These are phyloP conservation scores for Bambusicola thoracicus DNA, from an alignment of 2,113 vertebrate genomes.

Conservation along the genomic window DNA sequence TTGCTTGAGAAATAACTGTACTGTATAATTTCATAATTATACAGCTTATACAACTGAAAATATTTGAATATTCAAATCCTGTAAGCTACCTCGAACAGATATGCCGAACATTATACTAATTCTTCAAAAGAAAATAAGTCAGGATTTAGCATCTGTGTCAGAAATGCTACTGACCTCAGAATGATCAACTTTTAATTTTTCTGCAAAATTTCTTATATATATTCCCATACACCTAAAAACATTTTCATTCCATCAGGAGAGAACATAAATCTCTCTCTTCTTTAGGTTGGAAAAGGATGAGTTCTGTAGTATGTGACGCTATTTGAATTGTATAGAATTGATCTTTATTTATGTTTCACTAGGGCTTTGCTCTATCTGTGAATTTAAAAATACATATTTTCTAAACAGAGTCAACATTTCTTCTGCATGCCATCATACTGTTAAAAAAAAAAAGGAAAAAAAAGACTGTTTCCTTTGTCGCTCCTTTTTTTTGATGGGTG, in stretches of 20 bases:
- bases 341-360: constrained; percentile 74
- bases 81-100: constrained; percentile 62
- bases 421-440: constrained; percentile 34
- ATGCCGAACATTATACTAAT: constrained; percentile 31
- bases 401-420: constrained; percentile 43
- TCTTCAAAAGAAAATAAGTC: constrained; percentile 34
- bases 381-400: constrained; percentile 73
- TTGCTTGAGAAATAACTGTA: constrained; percentile 65
- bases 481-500: constrained; percentile 27
- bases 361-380: constrained; percentile 56
- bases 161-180: constrained; percentile 49
- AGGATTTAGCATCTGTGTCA: constrained; percentile 44
- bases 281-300: constrained; percentile 29
- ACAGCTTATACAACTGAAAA: constrained; percentile 62
- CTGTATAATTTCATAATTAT: constrained; percentile 69
- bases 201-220: constrained; percentile 48
- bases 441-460: constrained; percentile 6
- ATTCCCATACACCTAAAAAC: constrained; percentile 52
- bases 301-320: constrained; percentile 30
- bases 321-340: constrained; percentile 59
- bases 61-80: constrained; percentile 73
- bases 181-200: constrained; percentile 54
- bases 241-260: constrained; percentile 35
- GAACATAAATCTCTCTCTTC: constrained; percentile 6
- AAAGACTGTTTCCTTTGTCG: constrained; percentile 30